Percentiles rank a stretch among this genome's conserved stretches.
These are phyloP conservation scores for Drosophila nikananu DNA, from an alignment of 1,140 invertebrate species.

Conservation along the genomic window DNA sequence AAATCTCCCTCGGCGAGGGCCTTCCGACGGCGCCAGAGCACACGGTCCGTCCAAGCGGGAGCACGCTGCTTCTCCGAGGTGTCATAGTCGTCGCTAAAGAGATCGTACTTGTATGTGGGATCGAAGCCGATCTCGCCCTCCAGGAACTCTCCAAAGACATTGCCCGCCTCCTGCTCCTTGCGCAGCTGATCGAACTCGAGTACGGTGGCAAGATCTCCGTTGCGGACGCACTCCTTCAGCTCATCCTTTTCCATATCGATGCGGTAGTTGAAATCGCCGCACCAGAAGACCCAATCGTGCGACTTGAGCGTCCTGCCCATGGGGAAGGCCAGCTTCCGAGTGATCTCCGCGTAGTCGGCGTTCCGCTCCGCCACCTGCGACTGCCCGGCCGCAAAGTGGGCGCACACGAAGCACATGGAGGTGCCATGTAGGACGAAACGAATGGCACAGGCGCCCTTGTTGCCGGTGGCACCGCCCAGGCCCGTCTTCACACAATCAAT, in stretches of 20 bases:
- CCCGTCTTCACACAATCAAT: slow-evolving; percentile 99
- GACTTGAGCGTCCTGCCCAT: slow-evolving; percentile 96
- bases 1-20: slow-evolving; percentile 89
- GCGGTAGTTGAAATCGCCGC: slow-evolving; percentile 99
- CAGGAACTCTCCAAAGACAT: slow-evolving; percentile 97
- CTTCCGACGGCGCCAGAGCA: slow-evolving; percentile 95
- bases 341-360: slow-evolving; percentile 98
- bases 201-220: slow-evolving; percentile 92
- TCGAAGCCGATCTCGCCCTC: slow-evolving; percentile 97
- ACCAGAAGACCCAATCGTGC: slow-evolving; percentile 99
- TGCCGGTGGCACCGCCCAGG: slow-evolving; percentile 96
- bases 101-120: slow-evolving; percentile 99
- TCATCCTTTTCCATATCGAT: slow-evolving; percentile 98
- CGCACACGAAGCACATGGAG: slow-evolving; percentile 98
- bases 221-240: slow-evolving; percentile 93
- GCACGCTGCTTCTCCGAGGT: slow-evolving; percentile 99
- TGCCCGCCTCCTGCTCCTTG: slow-evolving; percentile 91
- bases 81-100: slow-evolving; percentile 99
- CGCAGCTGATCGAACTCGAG: slow-evolving; percentile 96
- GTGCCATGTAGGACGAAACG: slow-evolving; percentile 96
- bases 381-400: slow-evolving; percentile 99
- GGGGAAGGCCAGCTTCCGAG: slow-evolving; percentile 96
- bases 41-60: slow-evolving; percentile 99
- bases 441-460: slow-evolving; percentile 98
- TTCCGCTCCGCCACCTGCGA: slow-evolving; percentile 96